Evolutionary conservation across 1,140 invertebrate species (phyloP).

Genomic region (Sinella curviseta): DNA sequence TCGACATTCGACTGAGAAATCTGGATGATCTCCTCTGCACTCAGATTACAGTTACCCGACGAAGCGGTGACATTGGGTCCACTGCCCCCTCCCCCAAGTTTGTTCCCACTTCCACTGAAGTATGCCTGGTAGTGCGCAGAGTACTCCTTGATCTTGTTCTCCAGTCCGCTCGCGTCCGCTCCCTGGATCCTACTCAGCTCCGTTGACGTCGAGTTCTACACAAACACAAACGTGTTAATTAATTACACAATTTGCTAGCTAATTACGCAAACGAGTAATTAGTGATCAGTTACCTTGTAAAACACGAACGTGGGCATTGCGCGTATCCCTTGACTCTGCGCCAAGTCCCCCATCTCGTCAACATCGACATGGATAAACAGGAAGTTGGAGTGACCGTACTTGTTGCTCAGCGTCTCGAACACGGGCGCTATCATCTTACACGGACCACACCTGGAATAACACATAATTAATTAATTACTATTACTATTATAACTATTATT

Average conservation of each 20-base stretch:
- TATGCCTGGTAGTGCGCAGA: neutral
- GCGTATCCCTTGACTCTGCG: neutral
- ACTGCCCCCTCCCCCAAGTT: neutral
- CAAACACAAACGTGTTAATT: neutral
- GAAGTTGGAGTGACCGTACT: neutral
- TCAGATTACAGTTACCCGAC: neutral
- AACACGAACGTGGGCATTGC: constrained; percentile 1
- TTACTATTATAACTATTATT: neutral
- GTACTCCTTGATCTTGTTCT: neutral
- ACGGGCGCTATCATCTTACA: neutral
- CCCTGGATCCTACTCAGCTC: constrained; percentile 4
- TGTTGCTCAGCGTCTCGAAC: neutral
- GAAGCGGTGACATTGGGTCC: no score
- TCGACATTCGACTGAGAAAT: neutral
- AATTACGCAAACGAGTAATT: no score
- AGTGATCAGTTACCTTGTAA: neutral
- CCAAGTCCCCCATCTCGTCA: neutral
- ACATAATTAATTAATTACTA: neutral
- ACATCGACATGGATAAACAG: neutral
- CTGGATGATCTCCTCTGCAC: neutral
- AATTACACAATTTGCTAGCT: neutral
- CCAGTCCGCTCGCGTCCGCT: neutral
- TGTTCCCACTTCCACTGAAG: neutral
- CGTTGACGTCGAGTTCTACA: neutral
- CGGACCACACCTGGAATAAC: constrained; percentile 5